Evolutionary conservation across 2,113 vertebrate genomes (phyloP), one percentile per base, ranked within the genome.

Genomic region (Noctilio leporinus): DNA sequence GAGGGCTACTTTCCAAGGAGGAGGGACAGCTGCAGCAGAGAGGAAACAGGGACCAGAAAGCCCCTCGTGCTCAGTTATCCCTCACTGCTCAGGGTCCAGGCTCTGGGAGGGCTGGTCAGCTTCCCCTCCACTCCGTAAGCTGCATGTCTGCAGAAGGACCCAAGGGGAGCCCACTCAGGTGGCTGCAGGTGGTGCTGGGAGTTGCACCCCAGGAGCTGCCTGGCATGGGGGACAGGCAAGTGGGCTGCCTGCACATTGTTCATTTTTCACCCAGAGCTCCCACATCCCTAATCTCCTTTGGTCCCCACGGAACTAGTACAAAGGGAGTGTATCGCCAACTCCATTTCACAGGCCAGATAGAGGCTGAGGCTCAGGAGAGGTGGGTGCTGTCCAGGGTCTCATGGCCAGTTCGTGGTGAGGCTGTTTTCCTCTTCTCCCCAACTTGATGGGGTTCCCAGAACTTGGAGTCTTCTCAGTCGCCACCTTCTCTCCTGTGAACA

Each of bases 61-160:
- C 1, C 51, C 11, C 40, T 59, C 0, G 0, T 30, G 24, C 24
- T 24, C 45, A 8, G 33, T 3, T 5, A 12, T 1, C 20, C 20
- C 16, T 14, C 40, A 20, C 40, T 0, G 20, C 47, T 19, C 55
- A 5, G 43, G n/a, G 9, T 5, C 3, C 2, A n/a, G 11, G 26
- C 16, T 47, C 17, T 4, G 1, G 35, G 67, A 51, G 20, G 28
- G 43, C 26, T 1, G 2, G 28, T 43, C 24, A 19, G 11, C 67
- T 43, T 72, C 86, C 75, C 81, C 86, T 82, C 73, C 7, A 7
- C 51, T n/a, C n/a, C 1, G 0, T 26, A 85, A 53, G 24, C 45
- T 30, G 35, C 24, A 16, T 33, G 26, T 43, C 40, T 22, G 24
- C 11, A 1, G 28, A 16, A 28, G 64, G 55, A 35, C 65, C 20